Conservation (phyloP, 2,888 invertebrate species). For the Habroteleia sp. region DNA sequence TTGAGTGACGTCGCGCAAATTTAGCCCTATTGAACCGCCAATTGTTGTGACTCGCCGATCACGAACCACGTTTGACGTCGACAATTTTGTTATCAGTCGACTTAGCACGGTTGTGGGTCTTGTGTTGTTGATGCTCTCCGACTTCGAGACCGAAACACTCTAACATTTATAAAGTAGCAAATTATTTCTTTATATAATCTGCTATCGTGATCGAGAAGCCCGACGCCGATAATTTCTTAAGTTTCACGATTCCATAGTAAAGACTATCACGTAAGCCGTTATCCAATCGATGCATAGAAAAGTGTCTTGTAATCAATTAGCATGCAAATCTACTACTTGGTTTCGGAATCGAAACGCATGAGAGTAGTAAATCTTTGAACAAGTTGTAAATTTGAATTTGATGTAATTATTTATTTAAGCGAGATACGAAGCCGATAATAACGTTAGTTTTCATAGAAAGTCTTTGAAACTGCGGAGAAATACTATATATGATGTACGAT, state of each 20-base stretch:
- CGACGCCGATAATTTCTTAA: slow-evolving; percentile 11
- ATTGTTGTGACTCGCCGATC: slow-evolving; percentile 46
- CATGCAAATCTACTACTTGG: slow-evolving; percentile 29
- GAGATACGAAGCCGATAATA: slow-evolving; percentile 45
- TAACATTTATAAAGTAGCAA: slow-evolving; percentile 18
- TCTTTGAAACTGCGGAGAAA: too few species aligned
- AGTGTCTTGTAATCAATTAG: slow-evolving; percentile 38
- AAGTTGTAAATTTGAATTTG: slow-evolving; percentile 35
- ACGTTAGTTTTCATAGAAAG: too few species aligned
- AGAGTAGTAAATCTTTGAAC: slow-evolving; percentile 22
- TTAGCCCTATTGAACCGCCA: slow-evolving; percentile 56
- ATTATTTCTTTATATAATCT: slow-evolving; percentile 40
- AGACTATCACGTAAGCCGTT: slow-evolving; percentile 32
- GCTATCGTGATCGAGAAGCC: slow-evolving; percentile 26
- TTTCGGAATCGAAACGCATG: slow-evolving; percentile 8
- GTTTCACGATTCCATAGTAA: slow-evolving; percentile 24
- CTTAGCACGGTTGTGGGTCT: background rate
- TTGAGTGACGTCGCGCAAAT: slow-evolving; percentile 63
- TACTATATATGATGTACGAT: too few species aligned
- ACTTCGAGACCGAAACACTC: background rate
- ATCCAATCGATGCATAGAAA: slow-evolving; percentile 36
- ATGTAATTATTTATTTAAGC: slow-evolving; percentile 55
- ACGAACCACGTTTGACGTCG: slow-evolving; percentile 8
- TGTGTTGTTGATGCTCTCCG: background rate
- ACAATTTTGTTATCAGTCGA: slow-evolving; percentile 28